Conservation (phyloP, 2,888 invertebrate genomes). For the Nudaria mundana region DNA sequence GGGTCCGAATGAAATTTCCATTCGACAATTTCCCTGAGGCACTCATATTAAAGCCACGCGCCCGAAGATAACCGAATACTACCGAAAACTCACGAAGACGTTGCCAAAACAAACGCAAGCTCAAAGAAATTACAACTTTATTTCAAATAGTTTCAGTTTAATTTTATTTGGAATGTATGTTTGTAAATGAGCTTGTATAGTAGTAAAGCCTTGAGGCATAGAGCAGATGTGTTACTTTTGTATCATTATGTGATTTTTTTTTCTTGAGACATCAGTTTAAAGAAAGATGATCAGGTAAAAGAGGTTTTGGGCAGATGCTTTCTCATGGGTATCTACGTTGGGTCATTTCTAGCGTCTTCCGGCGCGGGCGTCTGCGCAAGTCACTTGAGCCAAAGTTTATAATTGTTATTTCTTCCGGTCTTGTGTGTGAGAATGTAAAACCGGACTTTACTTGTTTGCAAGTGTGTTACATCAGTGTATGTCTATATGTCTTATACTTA, state of each 20-base stretch:
- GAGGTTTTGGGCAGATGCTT: conserved; percentile 56
- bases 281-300: conserved; percentile 60
- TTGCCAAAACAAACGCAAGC: conserved; percentile 39
- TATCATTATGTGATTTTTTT: conserved; percentile 69
- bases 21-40: conserved; percentile 44
- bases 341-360: conserved; percentile 45
- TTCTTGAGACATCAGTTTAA: conserved; percentile 60
- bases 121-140: conserved; percentile 22
- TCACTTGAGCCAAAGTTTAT: conserved; percentile 11
- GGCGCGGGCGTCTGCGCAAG: conserved; percentile 26
- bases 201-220: conserved; percentile 33
- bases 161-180: conserved; percentile 18
- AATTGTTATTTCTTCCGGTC: conserved; percentile 14
- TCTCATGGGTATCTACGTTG: conserved; percentile 37
- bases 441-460: conserved; percentile 1
- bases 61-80: conserved; percentile 49
- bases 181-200: conserved; percentile 18
- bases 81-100: conserved; percentile 54
- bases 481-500: neutral
- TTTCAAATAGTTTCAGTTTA: conserved; percentile 4
- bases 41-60: conserved; percentile 52
- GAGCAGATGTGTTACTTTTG: conserved; percentile 76
- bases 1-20: conserved; percentile 36
- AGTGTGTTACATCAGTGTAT: neutral
- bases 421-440: conserved; percentile 8